These are phyloP conservation scores for Antheraea mylitta DNA, from an alignment of 1,140 invertebrate genomes.

Conservation along the genomic window DNA sequence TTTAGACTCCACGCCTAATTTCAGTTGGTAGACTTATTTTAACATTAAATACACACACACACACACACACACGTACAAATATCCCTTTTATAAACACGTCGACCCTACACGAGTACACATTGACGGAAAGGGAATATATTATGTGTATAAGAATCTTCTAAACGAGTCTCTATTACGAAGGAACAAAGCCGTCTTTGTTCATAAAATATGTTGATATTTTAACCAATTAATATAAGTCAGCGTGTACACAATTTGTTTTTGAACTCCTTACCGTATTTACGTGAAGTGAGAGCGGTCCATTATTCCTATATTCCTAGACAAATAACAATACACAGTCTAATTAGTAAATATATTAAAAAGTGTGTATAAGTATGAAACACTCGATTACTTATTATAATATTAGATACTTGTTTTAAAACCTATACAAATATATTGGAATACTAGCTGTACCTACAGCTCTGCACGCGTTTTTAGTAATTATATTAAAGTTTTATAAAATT, in stretches of 20 bases:
- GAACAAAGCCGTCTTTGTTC: conserved; percentile 15
- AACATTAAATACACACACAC: conserved; percentile 76
- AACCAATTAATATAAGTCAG: conserved; percentile 35
- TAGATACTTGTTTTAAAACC: too few relatives aligned
- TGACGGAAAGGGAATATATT: conserved; percentile 55
- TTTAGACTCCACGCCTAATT: conserved; percentile 74
- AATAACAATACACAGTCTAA: too few relatives aligned
- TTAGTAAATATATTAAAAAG: too few relatives aligned
- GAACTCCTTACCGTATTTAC: conserved; percentile 28
- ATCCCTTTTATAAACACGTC: conserved; percentile 74
- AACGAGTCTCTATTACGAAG: conserved; percentile 24
- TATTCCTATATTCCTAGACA: too few relatives aligned
- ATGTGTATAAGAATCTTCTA: conserved; percentile 8
- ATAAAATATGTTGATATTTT: not conserved
- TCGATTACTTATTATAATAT: too few relatives aligned
- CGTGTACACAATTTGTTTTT: conserved; percentile 36
- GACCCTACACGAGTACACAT: conserved; percentile 48
- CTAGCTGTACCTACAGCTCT: too few relatives aligned
- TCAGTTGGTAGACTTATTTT: conserved; percentile 74
- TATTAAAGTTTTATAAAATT: too few relatives aligned
- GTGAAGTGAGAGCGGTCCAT: not conserved
- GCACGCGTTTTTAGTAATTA: too few relatives aligned
- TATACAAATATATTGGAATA: too few relatives aligned
- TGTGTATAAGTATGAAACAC: too few relatives aligned
- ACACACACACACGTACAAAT: conserved; percentile 60